Base-by-base conservation (phyloP, 2,888 invertebrate genomes). In the Brachyopa scutellaris region DNA sequence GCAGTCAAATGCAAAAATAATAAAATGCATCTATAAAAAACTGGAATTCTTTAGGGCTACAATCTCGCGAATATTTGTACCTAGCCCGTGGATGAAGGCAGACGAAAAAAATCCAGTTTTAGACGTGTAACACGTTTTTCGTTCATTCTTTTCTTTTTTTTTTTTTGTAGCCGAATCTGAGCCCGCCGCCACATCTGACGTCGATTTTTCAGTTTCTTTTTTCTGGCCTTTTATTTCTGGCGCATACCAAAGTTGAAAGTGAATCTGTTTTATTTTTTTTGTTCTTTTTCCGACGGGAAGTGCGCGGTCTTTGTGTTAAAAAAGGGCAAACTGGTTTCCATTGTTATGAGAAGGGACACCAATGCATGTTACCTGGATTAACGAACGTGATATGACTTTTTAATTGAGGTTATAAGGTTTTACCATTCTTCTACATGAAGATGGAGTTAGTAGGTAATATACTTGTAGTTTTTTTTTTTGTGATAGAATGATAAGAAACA, bases 191-290 rank as follows among this genome's bases (percentile, higher is more conserved):
- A 40, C 2, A 19, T 8, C 53, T 23, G 29, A 26, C 26, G 23
- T 13, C 36, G 36, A 19, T 9, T 5, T 15, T 17, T 49, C 29
- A 23, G 8, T 13, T 49, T 26, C 1, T 26, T 9, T 40, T 40
- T 40, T 40, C 15, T 49, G 3, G 31, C 3, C 31, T 59, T 57
- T 57, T 59, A 49, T 70, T 51, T 72, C 72, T 57, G 57, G 42
- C 59, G 29, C 78, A 78, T 72, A 59, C 64, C 78, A 57, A 13
- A 13, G 49, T 64, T 77, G 62, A 78, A 78, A 78, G 70, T 78
- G 77, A 78, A 70, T 70, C 70, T 70, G 33, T 29, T 55, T 70
- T 51, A 31, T 17, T 33, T 29, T 33, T 57, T 57, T 29, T n/a
- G 5, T 23, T 72, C 19, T 26, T 2, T 4, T 19, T 66, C 3